phyloP scores from a whole-genome alignment of 2,797 vertebrate genomes.

The Tragopan temminckii region DNA sequence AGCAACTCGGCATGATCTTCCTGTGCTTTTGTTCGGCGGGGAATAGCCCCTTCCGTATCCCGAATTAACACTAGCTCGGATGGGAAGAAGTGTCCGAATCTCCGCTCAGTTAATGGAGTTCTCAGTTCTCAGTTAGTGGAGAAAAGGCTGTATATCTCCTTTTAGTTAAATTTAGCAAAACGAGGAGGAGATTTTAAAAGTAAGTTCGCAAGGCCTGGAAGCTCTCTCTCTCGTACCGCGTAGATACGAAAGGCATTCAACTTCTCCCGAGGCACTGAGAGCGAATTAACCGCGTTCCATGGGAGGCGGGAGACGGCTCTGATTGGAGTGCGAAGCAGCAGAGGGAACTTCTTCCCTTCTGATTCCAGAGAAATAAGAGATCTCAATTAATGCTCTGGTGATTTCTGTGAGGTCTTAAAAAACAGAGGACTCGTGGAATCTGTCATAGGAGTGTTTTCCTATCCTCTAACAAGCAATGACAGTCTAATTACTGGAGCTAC shows the following conservation, averaged over 20 bases:
- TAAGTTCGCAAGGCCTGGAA: not conserved
- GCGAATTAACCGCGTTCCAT: not conserved
- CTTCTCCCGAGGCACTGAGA: not conserved
- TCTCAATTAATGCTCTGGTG: conserved; percentile 79
- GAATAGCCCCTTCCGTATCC: not conserved
- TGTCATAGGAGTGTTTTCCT: conserved; percentile 90
- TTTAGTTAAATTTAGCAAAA: not conserved
- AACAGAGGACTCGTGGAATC: conserved; percentile 87
- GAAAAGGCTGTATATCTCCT: not conserved
- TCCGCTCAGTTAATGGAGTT: conserved; percentile 23
- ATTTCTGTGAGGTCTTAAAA: conserved; percentile 78
- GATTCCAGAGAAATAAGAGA: conserved; percentile 66
- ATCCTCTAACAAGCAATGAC: conserved; percentile 97
- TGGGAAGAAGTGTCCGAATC: not conserved
- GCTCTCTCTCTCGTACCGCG: not conserved
- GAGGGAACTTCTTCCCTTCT: conserved; percentile 52
- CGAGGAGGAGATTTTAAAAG: not conserved
- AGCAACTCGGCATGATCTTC: conserved; percentile 30
- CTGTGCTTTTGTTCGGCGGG: conserved; percentile 23
- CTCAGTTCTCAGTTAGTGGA: conserved; percentile 17
- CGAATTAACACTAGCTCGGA: not conserved
- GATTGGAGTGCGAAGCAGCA: conserved; percentile 32
- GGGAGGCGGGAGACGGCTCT: conserved; percentile 45
- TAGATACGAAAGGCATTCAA: not conserved
- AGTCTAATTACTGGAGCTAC: conserved; percentile 96